Evolutionary conservation across 2,888 invertebrate species (phyloP), one percentile per base, ranked within the genome.

Genomic region (Metacarcinus magister): DNA sequence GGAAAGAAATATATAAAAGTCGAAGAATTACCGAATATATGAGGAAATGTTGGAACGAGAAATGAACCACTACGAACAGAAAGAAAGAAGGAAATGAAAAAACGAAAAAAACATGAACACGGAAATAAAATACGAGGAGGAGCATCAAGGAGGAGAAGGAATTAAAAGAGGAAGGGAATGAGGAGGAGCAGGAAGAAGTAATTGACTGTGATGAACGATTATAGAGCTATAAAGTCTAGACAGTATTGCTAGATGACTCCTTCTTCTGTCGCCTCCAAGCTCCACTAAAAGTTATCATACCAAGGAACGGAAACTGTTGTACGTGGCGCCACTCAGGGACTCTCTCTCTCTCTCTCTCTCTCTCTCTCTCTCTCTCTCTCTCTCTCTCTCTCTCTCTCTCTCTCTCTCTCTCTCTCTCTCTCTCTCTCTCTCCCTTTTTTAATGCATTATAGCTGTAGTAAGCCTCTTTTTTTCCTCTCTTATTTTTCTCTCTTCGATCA

Each of bases 401-500:
- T 67, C n/a, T 67, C 23, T 60, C 5, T 67, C 19, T 23, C 67
- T 16, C 23, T 23, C 67, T 23, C 10, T 67, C 32, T 82, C 82
- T 82, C 32, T 82, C 13, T 75, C 28, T 4, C 82, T 13, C 82
- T 13, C 32, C 32, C 28, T 82, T 10, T n/a, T n/a, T 19, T 67
- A 67, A 67, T 67, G 67, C n/a, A 67, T 67, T n/a, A 67, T 23
- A n/a, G 67, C 67, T 67, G 67, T 67, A n/a, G 67, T 67, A 67
- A n/a, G 67, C n/a, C 32, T 2, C 32, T 32, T 32, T 28, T 28
- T 82, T 2, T 4, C 32, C 19, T 8, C 32, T 4, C 0, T 32
- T 82, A 5, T 32, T 32, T 32, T 7, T 32, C 7, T 32, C 82
- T 8, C 82, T 82, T 13, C 4, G 54, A 13, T 16, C 54, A 54